Base-by-base conservation (phyloP, 2,888 invertebrate genomes). In the Deilephila porcellus region DNA sequence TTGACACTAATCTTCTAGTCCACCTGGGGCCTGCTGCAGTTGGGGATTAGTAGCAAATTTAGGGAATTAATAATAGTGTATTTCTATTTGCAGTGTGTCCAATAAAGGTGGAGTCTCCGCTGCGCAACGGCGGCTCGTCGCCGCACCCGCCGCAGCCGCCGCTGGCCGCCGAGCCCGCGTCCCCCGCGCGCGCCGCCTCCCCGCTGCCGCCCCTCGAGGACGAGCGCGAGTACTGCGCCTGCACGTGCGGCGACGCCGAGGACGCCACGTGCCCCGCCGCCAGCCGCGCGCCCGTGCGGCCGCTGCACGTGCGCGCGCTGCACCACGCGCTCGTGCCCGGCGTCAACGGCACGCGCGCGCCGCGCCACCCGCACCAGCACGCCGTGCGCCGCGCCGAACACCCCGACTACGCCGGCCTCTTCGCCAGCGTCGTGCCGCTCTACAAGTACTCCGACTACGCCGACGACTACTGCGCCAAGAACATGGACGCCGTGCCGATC, bases 281-380 rank as follows among this genome's bases (percentile, higher is more conserved):
- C 78, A 78, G 79, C 82, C 83, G 79, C 76, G 83, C 74, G 83
- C 88, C 78, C 81, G 95, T 80, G 91, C 93, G 82, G 91, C 96
- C 88, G 88, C 90, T 81, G 79, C 95, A 90, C 83, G 94, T 97
- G 74, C 90, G 92, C 76, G 92, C 94, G 74, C 89, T 96, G 74
- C 96, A 96, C 86, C 90, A 95, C 85, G 91, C 89, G 60, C 91
- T 86, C 77, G 89, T 96, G 78, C 94, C 95, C 71, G 96, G 96
- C 76, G 90, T 96, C 71, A 96, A 96, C 87, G 96, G 96, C 78
- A 96, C 96, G 75, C 92, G 95, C 29, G 94, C 94, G 3, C 93
- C 92, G 0, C 79, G 90, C 29, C 80, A 85, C 70, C 92, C 91
- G 45, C 92, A 91, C 83, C 85, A 82, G 77, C 90, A 86, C 90